phyloP scores from a whole-genome alignment of 92 coral and sea anemone species.

The Parazoanthus darwini region DNA sequence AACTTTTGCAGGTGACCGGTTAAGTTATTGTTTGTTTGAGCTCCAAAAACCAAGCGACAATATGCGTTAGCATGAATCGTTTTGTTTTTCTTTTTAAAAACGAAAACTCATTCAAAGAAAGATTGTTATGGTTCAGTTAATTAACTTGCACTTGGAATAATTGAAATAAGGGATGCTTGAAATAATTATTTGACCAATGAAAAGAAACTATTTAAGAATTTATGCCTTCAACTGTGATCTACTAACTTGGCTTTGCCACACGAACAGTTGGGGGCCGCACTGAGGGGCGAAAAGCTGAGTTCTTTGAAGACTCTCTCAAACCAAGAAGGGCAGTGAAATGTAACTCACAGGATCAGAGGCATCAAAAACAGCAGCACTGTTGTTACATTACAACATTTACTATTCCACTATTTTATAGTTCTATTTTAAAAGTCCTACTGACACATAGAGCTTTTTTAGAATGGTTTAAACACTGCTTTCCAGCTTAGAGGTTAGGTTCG shows the following conservation, averaged over 20 bases:
- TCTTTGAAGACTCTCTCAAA: not conserved
- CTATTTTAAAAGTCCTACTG: not conserved
- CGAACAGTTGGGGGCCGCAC: not conserved
- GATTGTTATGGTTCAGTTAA: conserved; percentile 10
- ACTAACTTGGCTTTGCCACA: not conserved
- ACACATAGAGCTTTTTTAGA: not conserved
- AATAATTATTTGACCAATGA: not conserved
- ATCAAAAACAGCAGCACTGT: not conserved
- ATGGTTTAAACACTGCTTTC: not conserved
- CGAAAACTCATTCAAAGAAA: not conserved
- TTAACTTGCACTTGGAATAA: conserved; percentile 4
- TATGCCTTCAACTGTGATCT: not conserved
- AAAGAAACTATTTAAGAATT: conserved; percentile 9
- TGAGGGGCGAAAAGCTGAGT: not conserved
- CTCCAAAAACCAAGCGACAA: not conserved
- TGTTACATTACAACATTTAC: not conserved
- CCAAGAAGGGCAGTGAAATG: not conserved
- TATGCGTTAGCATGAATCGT: not conserved
- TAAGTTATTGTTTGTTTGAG: not conserved
- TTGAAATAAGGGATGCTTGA: not conserved
- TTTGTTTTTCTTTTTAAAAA: not conserved
- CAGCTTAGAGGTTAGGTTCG: conserved; percentile 8
- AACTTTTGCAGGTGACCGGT: not conserved
- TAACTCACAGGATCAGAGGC: not conserved
- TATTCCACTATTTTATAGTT: not conserved